Evolutionary conservation across 2,113 vertebrate genomes (phyloP), one percentile per base, ranked within the genome.

Genomic region (Eptatretus burgeri): DNA sequence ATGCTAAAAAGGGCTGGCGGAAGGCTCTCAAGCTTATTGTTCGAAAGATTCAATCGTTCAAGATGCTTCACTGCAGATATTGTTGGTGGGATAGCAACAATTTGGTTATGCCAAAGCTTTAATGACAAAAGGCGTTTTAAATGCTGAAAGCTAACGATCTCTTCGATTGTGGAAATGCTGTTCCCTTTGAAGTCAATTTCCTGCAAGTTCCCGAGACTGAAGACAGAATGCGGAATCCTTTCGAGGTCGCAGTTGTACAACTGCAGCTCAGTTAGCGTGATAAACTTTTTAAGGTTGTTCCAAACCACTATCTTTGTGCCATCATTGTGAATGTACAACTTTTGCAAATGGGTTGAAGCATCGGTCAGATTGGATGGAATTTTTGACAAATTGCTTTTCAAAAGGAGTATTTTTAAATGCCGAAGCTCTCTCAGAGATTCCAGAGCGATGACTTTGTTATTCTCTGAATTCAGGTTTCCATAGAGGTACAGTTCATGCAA

Each of bases 321-420:
- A 16, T 98, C 91, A 49, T 98, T 98, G 65, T 95, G 85, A 73
- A 98, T 81, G 13, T 94, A 82, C 51, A 98, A 69, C 74, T 83
- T 89, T 16, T 81, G 76, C 65, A 98, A 77, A 75, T 98, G 86
- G 1, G 87, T 85, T 1, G 91, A 83, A 70, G 95, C 79, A 68
- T 98, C 91, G 0, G 91, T 94, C 65, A 98, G 85, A 73, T 98
- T 98, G 17, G 91, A 86, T 49, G 91, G 91, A 51, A 98, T 78
- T 79, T 98, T 98, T 71, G 87, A 88, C 69, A 98, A 78, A 72
- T 98, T 98, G 75, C 91, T 98, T 72, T 98, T 98, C 66, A 98
- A 79, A 0, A 95, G 81, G 64, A 98, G 77, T 68, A 82, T 75
- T 71, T 93, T 94, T 63, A 98, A 76, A 71, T 93, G 84, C 68